These are phyloP conservation scores for Odobenus rosmarus DNA, from an alignment of 2,113 vertebrate species.

Conservation along the genomic window DNA sequence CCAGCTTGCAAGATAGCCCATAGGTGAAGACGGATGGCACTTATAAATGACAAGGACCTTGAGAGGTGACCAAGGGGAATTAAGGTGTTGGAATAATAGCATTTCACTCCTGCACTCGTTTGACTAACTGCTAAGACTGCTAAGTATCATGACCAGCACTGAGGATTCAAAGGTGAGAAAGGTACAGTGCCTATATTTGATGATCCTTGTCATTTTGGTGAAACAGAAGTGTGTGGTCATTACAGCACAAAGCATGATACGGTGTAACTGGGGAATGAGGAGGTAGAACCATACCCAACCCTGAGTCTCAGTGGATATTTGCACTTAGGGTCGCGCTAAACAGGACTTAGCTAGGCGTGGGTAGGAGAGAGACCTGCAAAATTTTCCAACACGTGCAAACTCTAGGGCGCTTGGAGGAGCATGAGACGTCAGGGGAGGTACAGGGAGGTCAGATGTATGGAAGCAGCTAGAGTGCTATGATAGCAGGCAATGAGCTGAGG, in stretches of 20 bases:
- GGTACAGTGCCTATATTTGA: accelerated
- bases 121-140: background rate
- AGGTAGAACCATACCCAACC: background rate
- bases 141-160: background rate
- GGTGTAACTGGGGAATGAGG: background rate
- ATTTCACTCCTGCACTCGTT: background rate
- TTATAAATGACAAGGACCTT: background rate
- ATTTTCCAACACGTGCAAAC: background rate
- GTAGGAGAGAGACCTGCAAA: background rate
- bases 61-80: background rate
- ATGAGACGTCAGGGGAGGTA: background rate
- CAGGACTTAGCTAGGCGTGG: background rate
- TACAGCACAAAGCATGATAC: background rate
- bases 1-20: background rate
- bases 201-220: background rate
- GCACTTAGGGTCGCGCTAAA: too few relatives aligned
- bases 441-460: background rate
- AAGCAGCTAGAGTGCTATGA: background rate
- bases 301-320: background rate
- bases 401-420: background rate
- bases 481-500: too few relatives aligned
- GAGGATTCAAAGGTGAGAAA: background rate
- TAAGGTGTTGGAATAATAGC: background rate
- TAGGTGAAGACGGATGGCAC: background rate
- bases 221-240: background rate